These are phyloP conservation scores for Florisuga fusca DNA, from an alignment of 2,797 vertebrate genomes.

Conservation along the genomic window DNA sequence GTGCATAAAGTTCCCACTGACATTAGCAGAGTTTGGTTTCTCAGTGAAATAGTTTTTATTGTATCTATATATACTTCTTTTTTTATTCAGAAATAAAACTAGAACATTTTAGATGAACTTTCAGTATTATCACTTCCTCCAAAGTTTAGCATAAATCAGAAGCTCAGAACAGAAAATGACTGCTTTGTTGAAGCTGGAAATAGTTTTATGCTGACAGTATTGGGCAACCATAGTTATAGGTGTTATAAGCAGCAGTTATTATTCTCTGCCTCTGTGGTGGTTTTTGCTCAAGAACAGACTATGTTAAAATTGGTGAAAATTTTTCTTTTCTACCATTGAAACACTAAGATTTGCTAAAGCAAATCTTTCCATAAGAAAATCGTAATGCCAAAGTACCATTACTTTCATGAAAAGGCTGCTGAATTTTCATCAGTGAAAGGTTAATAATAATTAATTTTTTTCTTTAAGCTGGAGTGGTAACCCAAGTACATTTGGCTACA, in stretches of 20 bases:
- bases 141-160: neutral
- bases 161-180: neutral
- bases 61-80: neutral
- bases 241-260: neutral
- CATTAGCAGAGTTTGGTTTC: neutral
- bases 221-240: neutral
- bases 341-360: neutral
- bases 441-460: neutral
- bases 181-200: neutral
- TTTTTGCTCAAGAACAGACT: neutral
- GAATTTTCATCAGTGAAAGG: neutral
- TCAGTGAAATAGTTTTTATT: neutral
- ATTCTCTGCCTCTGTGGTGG: neutral
- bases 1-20: neutral
- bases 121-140: neutral
- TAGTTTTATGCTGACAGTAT: neutral
- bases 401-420: neutral
- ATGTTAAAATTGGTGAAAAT: neutral
- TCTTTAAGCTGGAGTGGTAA: neutral
- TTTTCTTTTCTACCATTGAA: neutral
- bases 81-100: neutral
- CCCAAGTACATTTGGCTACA: neutral
- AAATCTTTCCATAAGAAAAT: neutral
- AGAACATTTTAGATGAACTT: neutral
- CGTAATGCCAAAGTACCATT: neutral